phyloP scores from a whole-genome alignment of 1,140 invertebrate genomes.

The Microplitis mediator region DNA sequence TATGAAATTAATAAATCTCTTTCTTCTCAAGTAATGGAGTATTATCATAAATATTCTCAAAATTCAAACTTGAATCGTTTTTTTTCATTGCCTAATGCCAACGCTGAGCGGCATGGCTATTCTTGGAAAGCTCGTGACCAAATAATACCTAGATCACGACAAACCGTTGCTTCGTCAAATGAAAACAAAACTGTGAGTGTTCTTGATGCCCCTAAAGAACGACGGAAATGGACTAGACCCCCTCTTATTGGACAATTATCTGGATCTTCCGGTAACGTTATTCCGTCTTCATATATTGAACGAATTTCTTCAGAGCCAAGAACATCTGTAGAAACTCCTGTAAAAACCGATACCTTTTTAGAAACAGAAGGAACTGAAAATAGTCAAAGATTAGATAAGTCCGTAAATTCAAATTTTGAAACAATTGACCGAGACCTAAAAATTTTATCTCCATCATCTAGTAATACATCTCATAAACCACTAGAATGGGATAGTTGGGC shows the following conservation, averaged over 20 bases:
- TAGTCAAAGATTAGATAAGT: conserved; percentile 33
- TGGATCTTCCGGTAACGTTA: conserved; percentile 26
- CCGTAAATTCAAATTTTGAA: background rate
- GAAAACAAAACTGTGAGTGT: too few species aligned
- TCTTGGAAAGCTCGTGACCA: too few species aligned
- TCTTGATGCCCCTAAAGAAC: conserved; percentile 40
- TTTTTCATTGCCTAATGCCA: too few species aligned
- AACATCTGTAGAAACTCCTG: conserved; percentile 19
- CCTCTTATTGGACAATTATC: conserved; percentile 53
- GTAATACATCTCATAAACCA: conserved; percentile 68
- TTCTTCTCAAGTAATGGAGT: conserved; percentile 1
- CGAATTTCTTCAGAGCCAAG: conserved; percentile 5
- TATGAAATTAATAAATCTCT: background rate
- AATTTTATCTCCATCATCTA: conserved; percentile 67
- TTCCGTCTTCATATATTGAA: conserved; percentile 34
- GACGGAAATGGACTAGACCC: conserved; percentile 53
- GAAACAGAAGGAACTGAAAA: conserved; percentile 31
- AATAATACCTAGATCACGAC: too few species aligned
- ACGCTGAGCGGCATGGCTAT: too few species aligned
- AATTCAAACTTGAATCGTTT: background rate
- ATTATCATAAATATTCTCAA: background rate
- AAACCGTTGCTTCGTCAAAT: too few species aligned
- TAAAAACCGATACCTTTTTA: background rate
- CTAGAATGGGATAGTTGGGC: conserved; percentile 80
- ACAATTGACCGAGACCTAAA: conserved; percentile 40